These are phyloP conservation scores for Stenolophus ochropezus DNA, from an alignment of 2,888 invertebrate species.

Conservation along the genomic window DNA sequence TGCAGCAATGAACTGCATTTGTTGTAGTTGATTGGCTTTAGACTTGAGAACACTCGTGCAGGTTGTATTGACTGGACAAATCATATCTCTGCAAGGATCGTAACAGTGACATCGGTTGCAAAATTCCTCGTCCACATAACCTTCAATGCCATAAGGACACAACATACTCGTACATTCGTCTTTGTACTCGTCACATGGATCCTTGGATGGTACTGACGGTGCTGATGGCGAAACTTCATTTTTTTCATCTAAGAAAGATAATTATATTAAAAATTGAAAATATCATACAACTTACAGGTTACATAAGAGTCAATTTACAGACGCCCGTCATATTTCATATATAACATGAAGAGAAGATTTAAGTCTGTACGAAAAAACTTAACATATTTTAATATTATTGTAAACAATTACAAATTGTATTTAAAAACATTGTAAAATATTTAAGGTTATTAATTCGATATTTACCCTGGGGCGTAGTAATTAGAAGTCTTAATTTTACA, in stretches of 20 bases:
- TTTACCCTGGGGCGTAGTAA: too few relatives aligned
- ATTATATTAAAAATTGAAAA: too few relatives aligned
- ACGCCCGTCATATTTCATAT: too few relatives aligned
- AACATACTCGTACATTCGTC: slow-evolving; percentile 79
- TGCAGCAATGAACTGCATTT: slow-evolving; percentile 75
- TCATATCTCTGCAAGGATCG: slow-evolving; percentile 81
- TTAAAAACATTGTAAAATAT: too few relatives aligned
- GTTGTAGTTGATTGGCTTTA: slow-evolving; percentile 67
- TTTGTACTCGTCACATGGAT: slow-evolving; percentile 76
- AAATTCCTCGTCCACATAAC: slow-evolving; percentile 77
- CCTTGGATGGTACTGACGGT: slow-evolving; percentile 64
- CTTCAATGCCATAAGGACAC: slow-evolving; percentile 84
- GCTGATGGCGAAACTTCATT: slow-evolving; percentile 69
- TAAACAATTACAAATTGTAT: too few relatives aligned
- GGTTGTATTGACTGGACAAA: slow-evolving; percentile 79
- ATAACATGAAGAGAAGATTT: too few relatives aligned
- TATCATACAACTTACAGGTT: too few relatives aligned
- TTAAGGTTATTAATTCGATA: too few relatives aligned
- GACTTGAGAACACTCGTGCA: slow-evolving; percentile 81
- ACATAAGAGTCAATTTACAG: too few relatives aligned
- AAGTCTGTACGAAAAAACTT: too few relatives aligned
- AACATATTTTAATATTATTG: too few relatives aligned
- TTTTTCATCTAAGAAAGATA: slow-evolving; percentile 68
- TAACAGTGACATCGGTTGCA: slow-evolving; percentile 85
- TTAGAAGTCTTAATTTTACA: too few relatives aligned